Conservation (phyloP, 2,888 invertebrate genomes). For the Aspidiotus destructor region DNA sequence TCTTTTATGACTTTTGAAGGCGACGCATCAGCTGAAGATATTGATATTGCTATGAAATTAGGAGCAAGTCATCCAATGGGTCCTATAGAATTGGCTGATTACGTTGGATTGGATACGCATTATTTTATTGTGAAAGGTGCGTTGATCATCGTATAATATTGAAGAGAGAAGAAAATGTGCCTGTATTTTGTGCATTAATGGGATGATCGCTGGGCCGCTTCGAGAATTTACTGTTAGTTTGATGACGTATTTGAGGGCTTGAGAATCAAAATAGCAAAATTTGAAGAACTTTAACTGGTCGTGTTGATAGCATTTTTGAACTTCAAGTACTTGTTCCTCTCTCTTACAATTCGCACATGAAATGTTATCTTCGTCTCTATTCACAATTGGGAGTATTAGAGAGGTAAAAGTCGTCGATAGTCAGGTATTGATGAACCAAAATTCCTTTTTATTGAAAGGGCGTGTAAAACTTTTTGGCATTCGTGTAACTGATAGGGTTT, state of each 20-base stretch:
- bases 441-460: no score
- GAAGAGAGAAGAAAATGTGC: background rate
- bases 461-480: no score
- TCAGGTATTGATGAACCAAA: no score
- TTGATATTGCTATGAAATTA: conserved; percentile 81
- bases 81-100: conserved; percentile 73
- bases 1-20: conserved; percentile 42
- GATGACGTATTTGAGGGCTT: background rate
- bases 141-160: background rate
- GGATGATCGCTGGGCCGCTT: background rate
- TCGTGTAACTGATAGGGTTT: no score
- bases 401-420: no score
- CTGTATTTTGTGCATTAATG: background rate
- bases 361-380: no score
- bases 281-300: no score
- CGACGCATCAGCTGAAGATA: conserved; percentile 62
- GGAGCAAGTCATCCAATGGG: conserved; percentile 88
- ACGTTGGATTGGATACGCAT: conserved; percentile 71
- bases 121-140: conserved; percentile 62
- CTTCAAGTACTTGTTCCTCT: no score
- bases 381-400: no score
- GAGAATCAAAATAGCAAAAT: no score
- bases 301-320: no score
- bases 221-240: background rate
- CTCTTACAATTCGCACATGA: no score